Conservation (phyloP, 2,797 vertebrate genomes). For the Sternarchorhynchus goeldii region DNA sequence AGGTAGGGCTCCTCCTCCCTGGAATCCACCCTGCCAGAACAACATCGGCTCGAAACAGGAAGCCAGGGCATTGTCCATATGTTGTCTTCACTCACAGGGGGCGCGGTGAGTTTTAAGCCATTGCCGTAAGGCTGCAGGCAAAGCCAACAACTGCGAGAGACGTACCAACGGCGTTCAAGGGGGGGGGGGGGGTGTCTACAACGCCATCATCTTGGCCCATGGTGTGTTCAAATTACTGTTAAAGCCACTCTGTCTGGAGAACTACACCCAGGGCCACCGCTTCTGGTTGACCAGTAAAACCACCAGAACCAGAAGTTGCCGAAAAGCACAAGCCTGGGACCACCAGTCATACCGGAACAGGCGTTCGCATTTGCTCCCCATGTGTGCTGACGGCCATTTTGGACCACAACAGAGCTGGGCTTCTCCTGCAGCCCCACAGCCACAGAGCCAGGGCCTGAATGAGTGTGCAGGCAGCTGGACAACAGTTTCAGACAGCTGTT, state of each 20-base stretch:
- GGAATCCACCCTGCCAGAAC: constrained; percentile 66
- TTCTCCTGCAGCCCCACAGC: not conserved
- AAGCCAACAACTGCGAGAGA: constrained; percentile 38
- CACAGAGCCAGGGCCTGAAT: constrained; percentile 19
- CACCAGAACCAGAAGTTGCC: not conserved
- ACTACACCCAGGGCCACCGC: not conserved
- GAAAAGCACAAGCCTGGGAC: not conserved
- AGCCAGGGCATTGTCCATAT: constrained; percentile 80
- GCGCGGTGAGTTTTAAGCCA: not conserved
- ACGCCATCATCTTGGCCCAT: not conserved
- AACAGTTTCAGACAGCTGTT: constrained; percentile 33
- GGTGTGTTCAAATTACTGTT: not conserved
- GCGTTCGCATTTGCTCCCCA: not conserved
- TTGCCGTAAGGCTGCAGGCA: constrained; percentile 17
- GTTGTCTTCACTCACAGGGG: constrained; percentile 71
- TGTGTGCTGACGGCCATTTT: constrained; percentile 11
- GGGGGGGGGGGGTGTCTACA: not conserved
- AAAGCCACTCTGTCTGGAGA: not conserved
- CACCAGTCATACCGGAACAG: constrained; percentile 3
- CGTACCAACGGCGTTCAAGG: constrained; percentile 7
- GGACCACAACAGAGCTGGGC: constrained; percentile 15
- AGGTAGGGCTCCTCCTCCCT: constrained; percentile 74
- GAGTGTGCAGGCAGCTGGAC: not conserved
- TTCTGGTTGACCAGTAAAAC: constrained; percentile 7
- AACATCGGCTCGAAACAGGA: constrained; percentile 77